Base-by-base conservation (phyloP, 2,113 vertebrate genomes). In the Oplegnathus fasciatus region DNA sequence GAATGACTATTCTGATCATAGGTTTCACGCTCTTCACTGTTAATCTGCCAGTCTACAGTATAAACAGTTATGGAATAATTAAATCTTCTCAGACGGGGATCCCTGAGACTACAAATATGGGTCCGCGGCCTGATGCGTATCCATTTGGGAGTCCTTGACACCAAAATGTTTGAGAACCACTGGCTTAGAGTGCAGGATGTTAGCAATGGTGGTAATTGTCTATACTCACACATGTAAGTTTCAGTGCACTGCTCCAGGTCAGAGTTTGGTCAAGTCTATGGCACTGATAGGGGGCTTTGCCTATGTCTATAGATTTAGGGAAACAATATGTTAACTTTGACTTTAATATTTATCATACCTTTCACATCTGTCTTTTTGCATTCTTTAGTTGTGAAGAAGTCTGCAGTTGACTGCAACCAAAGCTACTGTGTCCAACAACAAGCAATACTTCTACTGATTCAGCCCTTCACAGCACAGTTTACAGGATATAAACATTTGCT, bases 351-450 rank as follows among this genome's bases (percentile, higher is more conserved):
- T 73, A 58, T 61, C 14, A 69, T 65, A 52, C 26, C 5, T 70
- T 64, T 83, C 17, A 46, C 71, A 18, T 86, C 42, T 91, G 28
- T 84, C 40, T 55, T 89, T 93, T 92, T 89, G 50, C 57, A 77
- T 83, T 80, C 78, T 66, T 50, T 83, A 82, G 83, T 34, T 75
- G 13, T 68, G 60, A 30, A 79, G 77, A 88, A 40, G 2, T 72
- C 75, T 79, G 28, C 66, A 71, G 28, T 57, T 66, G 46, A 73
- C 46, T n/a, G 30, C 34, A 61, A 76, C 62, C 52, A 64, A 80
- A 72, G 40, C 71, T 18, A 34, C 72, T 18, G 58, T 58, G 44
- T 81, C 79, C 82, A 54, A 28, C 37, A 1, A n/a, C 37, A 40
- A 75, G 30, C 81, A 80, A 0, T 69, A 66, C 40, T 26, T 58